A percentile compares a stretch with the other conserved stretches of the same genome.
phyloP scores from a whole-genome alignment of 2,113 vertebrate species.

The Odocoileus virginianus region DNA sequence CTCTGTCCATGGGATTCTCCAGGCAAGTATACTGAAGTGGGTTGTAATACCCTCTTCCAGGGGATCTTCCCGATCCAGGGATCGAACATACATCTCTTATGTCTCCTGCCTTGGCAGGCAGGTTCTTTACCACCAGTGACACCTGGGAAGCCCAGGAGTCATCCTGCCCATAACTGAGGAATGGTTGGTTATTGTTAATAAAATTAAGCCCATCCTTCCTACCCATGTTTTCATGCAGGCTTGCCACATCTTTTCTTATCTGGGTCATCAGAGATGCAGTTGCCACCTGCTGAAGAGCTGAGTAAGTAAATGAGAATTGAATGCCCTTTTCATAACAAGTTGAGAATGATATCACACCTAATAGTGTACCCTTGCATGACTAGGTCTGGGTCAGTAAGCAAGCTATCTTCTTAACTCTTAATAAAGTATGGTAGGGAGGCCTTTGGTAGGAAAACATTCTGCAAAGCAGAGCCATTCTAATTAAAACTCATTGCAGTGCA shows the following conservation, averaged over 20 bases:
- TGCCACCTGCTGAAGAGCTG: neutral
- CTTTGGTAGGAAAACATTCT: neutral
- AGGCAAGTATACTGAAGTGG: neutral
- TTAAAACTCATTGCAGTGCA: neutral
- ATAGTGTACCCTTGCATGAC: neutral
- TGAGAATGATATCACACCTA: neutral
- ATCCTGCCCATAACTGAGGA: neutral
- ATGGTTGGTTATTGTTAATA: neutral
- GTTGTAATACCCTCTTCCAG: neutral
- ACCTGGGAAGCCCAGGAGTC: neutral
- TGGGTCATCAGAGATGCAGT: neutral
- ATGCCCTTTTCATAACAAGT: neutral
- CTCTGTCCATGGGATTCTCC: neutral
- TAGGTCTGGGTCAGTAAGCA: neutral
- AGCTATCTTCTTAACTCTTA: neutral
- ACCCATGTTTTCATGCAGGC: neutral
- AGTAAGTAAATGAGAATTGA: neutral
- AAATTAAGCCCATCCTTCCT: neutral
- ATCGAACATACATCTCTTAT: neutral
- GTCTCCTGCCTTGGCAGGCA: neutral
- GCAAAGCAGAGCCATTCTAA: conserved; percentile 8
- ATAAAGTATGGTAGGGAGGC: neutral
- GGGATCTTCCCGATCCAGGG: neutral
- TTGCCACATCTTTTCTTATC: neutral
- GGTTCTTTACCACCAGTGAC: neutral